Conservation (phyloP, 2,888 invertebrate species). For the Dolomedes plantarius region DNA sequence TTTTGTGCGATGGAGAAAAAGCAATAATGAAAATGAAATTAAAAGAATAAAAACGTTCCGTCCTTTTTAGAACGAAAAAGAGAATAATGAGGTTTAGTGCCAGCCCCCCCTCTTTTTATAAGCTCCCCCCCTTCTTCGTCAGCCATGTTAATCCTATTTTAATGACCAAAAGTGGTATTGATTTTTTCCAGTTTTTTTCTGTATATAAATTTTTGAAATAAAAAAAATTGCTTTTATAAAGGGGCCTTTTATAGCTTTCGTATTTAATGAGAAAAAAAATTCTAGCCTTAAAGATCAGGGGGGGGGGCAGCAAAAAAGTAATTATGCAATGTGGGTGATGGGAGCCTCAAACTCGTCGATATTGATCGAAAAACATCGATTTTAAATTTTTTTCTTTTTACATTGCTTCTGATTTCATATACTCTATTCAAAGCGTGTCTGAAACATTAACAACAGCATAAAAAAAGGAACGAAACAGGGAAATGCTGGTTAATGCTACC, state of each 20-base stretch:
- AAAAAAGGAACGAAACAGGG: too few relatives aligned
- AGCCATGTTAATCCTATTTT: constrained; percentile 65
- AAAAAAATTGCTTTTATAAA: constrained; percentile 27
- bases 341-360: constrained; percentile 46
- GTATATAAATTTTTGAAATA: constrained; percentile 29
- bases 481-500: too few relatives aligned
- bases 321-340: constrained; percentile 53
- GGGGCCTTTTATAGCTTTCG: constrained; percentile 55
- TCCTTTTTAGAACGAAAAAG: constrained; percentile 55
- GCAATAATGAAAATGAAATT: constrained; percentile 67
- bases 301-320: constrained; percentile 48
- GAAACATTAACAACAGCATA: too few relatives aligned
- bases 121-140: constrained; percentile 2
- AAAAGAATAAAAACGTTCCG: constrained; percentile 61
- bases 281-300: constrained; percentile 20
- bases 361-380: constrained; percentile 61
- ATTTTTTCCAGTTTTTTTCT: constrained; percentile 47
- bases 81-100: constrained; percentile 67
- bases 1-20: constrained; percentile 23
- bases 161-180: constrained; percentile 69
- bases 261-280: constrained; percentile 70
- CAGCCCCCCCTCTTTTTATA: constrained; percentile 46
- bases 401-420: background rate
- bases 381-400: constrained; percentile 50
- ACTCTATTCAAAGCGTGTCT: too few relatives aligned